A percentile compares a stretch with the other conserved stretches of the same genome.
Evolutionary conservation across 2,113 vertebrate genomes (phyloP).

Genomic region (Cyanistes caeruleus): DNA sequence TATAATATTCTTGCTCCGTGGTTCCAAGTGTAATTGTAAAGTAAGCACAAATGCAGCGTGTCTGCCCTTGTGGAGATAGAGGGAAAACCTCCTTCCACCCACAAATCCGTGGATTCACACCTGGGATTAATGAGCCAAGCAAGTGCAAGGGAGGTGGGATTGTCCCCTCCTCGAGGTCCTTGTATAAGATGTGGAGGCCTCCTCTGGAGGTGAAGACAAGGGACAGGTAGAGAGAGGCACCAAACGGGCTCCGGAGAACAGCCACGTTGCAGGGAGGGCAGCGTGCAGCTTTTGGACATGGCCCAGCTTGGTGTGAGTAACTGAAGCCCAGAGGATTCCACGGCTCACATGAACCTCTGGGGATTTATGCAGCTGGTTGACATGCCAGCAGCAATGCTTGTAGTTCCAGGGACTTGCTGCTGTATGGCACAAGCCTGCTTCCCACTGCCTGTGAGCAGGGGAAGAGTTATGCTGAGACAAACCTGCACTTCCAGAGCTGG

Average conservation of each 20-base stretch:
- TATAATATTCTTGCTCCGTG: neutral
- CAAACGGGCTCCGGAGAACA: neutral
- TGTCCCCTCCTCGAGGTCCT: neutral
- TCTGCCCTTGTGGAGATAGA: neutral
- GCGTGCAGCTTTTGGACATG: neutral
- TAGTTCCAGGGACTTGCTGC: neutral
- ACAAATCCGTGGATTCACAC: rapidly evolving
- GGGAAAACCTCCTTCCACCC: neutral
- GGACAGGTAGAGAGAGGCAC: neutral
- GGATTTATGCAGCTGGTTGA: neutral
- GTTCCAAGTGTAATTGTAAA: slow-evolving; percentile 52
- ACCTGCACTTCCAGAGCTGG: neutral
- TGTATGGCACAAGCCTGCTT: neutral
- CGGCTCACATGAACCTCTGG: neutral
- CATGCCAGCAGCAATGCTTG: neutral
- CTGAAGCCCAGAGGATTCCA: neutral
- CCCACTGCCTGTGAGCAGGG: neutral
- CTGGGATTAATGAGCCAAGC: neutral
- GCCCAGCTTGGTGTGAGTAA: neutral
- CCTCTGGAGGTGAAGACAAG: neutral
- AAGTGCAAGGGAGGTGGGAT: neutral
- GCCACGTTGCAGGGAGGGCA: neutral
- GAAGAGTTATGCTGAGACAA: neutral
- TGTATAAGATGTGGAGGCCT: neutral
- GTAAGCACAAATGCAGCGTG: slow-evolving; percentile 13